Evolutionary conservation across 2,797 vertebrate genomes (phyloP), one percentile per base, ranked within the genome.

Genomic region (Coregonus suidteri): DNA sequence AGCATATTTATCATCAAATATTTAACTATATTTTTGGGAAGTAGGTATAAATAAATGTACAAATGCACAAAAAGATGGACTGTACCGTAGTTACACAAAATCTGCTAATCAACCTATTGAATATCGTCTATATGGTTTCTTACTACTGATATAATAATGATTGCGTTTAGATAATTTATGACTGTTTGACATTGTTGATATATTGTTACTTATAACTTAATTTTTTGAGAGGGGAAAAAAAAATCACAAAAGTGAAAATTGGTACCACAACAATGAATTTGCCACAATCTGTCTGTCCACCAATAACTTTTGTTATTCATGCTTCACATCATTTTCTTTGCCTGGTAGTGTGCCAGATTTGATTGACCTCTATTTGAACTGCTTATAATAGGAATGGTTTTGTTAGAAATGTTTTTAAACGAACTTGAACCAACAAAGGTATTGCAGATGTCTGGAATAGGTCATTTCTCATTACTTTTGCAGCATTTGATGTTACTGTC

Each of bases 51-150:
- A 71, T 15, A 25, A 4, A 72, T 73, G 25, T 73, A 25, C 25
- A 25, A 25, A 53, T 25, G 51, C 41, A 52, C 20, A 13, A 18
- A 52, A 31, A 13, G 30, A 56, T 54, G 7, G 7, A 54, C 71
- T 73, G 71, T 56, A 72, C n/a, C 13, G 37, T 71, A 53, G 71
- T 53, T 54, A 72, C 47, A 68, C 15, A 68, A 68, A 14, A 68
- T 68, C 16, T 34, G n/a, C 35, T 16, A 15, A 25, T 71, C 41
- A 71, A 52, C 47, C 30, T 52, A 20, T 47, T 71, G 20, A 64
- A 64, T 51, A 71, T 71, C 14, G 69, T 71, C 52, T 30, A n/a
- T 47, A 67, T 67, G 65, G 65, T 34, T 68, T 31, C 20, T 71
- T 53, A 25, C 20, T 53, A 51, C 62, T 65, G 25, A 53, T 53